Evolutionary conservation across 2,888 invertebrate species (phyloP), one percentile per base, ranked within the genome.

Genomic region (Nomada hirtipes): DNA sequence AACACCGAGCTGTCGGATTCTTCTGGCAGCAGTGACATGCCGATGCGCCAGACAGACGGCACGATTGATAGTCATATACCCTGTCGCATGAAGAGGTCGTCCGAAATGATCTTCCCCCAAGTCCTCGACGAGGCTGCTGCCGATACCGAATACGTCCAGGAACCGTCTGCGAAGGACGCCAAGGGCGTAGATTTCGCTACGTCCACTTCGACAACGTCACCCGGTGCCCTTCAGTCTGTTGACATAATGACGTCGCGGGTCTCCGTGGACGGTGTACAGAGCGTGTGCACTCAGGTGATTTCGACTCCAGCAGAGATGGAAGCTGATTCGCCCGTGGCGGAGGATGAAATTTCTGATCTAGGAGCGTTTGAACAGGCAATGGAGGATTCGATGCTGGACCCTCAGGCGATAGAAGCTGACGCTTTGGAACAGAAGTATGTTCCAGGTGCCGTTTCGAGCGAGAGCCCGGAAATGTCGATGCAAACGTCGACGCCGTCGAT

Each of bases 41-140:
- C 88, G 0, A 70, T 89, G n/a, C 90, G 90, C 36, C 91, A 91
- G 15, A 75, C 84, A 50, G 92, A 93, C 59, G 94, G 94, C 65
- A 94, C 94, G 20, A 96, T 96, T 87, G 96, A 95, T 71, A 94
- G 90, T 18, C 92, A 92, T 26, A 80, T 92, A 63, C 92, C 93
- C 44, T 88, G 96, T 13, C 94, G 95, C 91, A 98, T 98, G 98
- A 98, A 98, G 92, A 95, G 98, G 79, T 98, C 98, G 0, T 97
- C 97, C 88, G 98, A 98, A 94, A 98, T 98, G 98, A 97, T 97
- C 79, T 98, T 98, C 92, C 96, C 96, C 88, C 97, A 97, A 4
- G 95, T 95, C 82, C 94, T 95, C 61, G 94, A 95, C 94, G 90
- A 76, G 29, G 69, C 82, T 0, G 64, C 78, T 3, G 36, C 64